Evolutionary conservation across 2,113 vertebrate genomes (phyloP).

Genomic region (Percina caprodes): DNA sequence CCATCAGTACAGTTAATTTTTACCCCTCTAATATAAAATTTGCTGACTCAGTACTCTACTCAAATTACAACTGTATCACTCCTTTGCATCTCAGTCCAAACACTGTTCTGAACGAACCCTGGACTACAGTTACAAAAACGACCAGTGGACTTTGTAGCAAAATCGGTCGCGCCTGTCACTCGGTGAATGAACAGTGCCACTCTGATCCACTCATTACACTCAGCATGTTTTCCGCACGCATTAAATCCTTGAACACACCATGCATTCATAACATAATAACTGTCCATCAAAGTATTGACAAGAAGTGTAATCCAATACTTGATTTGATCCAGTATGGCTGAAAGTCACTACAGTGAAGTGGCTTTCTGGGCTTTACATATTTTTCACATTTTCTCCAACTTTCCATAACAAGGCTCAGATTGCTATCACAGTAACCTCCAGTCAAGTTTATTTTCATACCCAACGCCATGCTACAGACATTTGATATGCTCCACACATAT

Average conservation of each 20-base stretch:
- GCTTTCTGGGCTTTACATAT: not conserved
- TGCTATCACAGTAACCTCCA: not conserved
- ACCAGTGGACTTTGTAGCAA: not conserved
- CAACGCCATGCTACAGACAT: not conserved
- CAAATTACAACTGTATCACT: not conserved
- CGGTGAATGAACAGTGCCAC: not conserved
- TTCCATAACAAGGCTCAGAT: not conserved
- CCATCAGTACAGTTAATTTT: not conserved
- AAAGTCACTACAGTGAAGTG: not conserved
- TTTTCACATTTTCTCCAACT: conserved; percentile 9
- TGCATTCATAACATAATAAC: not conserved
- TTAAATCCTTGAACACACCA: not conserved
- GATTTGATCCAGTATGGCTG: not conserved
- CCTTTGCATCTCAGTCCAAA: not conserved
- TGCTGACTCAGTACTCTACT: not conserved
- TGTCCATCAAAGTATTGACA: not conserved
- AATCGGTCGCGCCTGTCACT: conserved; percentile 1
- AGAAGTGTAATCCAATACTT: not conserved
- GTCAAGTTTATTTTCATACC: conserved; percentile 45
- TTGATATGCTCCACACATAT: not conserved
- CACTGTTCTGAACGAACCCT: not conserved
- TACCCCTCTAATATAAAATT: no score
- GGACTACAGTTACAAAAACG: not conserved
- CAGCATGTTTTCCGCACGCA: not conserved
- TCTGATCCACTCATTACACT: not conserved